These are phyloP conservation scores for Deilephila elpenor DNA, from an alignment of 2,888 invertebrate species.

Conservation along the genomic window DNA sequence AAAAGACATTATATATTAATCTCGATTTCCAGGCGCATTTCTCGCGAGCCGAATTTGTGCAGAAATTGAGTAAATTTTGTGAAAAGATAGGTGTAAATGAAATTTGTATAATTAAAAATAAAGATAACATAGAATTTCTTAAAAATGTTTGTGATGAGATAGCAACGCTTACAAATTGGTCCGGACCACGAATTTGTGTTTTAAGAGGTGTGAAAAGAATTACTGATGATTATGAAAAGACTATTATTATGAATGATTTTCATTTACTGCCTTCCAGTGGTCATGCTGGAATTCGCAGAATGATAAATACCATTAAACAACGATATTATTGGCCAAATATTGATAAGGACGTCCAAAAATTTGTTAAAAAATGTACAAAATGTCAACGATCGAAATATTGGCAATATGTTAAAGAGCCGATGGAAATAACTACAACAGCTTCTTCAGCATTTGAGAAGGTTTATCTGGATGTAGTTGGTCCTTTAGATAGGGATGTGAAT, in stretches of 20 bases:
- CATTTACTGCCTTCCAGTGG: conserved; percentile 33
- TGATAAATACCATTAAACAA: conserved; percentile 32
- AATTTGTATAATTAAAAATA: conserved; percentile 24
- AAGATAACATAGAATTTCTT: conserved; percentile 37
- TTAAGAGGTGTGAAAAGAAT: conserved; percentile 38
- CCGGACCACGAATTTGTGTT: conserved; percentile 41
- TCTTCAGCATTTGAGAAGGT: conserved; percentile 21
- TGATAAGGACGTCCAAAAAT: conserved; percentile 27
- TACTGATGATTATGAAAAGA: neutral
- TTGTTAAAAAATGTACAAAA: conserved; percentile 30
- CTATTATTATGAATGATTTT: neutral
- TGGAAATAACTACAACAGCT: too few species aligned
- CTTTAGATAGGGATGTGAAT: neutral
- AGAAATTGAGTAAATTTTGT: neutral
- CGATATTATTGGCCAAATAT: conserved; percentile 32
- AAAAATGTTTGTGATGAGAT: conserved; percentile 36
- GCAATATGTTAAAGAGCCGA: neutral
- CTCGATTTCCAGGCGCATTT: neutral
- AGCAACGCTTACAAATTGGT: conserved; percentile 32
- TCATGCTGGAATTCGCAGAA: conserved; percentile 34
- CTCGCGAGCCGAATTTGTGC: neutral
- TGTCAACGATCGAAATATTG: conserved; percentile 32
- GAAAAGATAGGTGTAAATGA: neutral
- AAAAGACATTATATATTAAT: neutral
- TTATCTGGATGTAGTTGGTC: conserved; percentile 27